A percentile compares a stretch with the other conserved stretches of the same genome.
phyloP scores from a whole-genome alignment of 2,888 invertebrate species.

The Thereva unica region DNA sequence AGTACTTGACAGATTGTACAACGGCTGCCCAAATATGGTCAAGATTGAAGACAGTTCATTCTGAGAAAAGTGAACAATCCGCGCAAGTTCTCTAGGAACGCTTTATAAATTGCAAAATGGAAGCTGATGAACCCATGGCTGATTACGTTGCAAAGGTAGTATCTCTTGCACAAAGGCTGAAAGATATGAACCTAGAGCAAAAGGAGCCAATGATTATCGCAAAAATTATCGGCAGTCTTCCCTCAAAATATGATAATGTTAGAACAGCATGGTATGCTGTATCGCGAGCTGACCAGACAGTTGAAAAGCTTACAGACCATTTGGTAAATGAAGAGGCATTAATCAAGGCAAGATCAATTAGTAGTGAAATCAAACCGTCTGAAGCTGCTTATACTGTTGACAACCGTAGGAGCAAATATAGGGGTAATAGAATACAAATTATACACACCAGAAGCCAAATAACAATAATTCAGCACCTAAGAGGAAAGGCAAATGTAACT shows the following conservation, averaged over 20 bases:
- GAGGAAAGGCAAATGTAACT: no score
- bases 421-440: conserved; percentile 11
- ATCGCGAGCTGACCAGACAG: no score
- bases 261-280: no score
- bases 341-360: no score
- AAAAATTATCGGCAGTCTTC: conserved; percentile 15
- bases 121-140: conserved; percentile 10
- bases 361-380: conserved; percentile 16
- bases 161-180: not conserved
- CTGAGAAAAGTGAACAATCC: conserved; percentile 18
- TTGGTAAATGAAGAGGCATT: no score
- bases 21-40: no score
- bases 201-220: conserved; percentile 10
- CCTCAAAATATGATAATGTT: no score
- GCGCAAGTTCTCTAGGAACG: conserved; percentile 8
- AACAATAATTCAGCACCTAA: no score
- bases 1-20: no score
- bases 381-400: conserved; percentile 20
- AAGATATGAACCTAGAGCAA: conserved; percentile 1
- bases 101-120: conserved; percentile 25
- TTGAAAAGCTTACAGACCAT: no score
- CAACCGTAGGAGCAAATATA: not conserved
- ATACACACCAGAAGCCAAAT: no score
- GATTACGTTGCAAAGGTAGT: conserved; percentile 2
- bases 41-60: conserved; percentile 22